These are phyloP conservation scores for Drosophila sulfurigaster DNA, from an alignment of 1,140 invertebrate species.

Conservation along the genomic window DNA sequence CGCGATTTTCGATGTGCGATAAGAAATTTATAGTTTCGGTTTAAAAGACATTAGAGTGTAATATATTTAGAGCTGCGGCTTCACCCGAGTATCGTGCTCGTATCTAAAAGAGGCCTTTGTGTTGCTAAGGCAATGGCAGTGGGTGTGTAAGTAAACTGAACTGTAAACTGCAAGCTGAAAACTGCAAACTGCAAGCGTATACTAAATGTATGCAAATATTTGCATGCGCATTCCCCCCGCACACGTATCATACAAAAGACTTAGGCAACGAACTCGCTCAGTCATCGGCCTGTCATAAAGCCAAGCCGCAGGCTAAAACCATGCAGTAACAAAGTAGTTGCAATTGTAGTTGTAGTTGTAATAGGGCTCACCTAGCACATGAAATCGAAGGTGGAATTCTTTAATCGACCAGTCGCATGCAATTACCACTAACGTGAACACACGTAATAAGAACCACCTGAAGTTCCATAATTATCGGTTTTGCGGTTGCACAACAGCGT, in stretches of 20 bases:
- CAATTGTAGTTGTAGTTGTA: not conserved
- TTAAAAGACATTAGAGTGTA: constrained; percentile 82
- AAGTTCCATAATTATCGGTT: constrained; percentile 11
- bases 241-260: constrained; percentile 61
- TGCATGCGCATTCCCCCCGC: constrained; percentile 48
- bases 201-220: constrained; percentile 74
- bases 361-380: constrained; percentile 7
- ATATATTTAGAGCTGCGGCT: constrained; percentile 67
- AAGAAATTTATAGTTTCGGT: constrained; percentile 82
- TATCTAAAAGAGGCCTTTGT: constrained; percentile 42
- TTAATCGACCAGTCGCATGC: constrained; percentile 54
- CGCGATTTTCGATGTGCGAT: constrained; percentile 80
- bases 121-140: constrained; percentile 61
- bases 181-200: not conserved
- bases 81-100: constrained; percentile 1
- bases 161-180: not conserved
- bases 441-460: constrained; percentile 34
- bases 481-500: not conserved
- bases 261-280: constrained; percentile 78
- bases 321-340: not conserved
- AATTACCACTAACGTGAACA: constrained; percentile 46
- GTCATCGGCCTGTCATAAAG: constrained; percentile 64
- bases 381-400: constrained; percentile 51
- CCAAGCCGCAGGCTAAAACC: constrained; percentile 21
- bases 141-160: constrained; percentile 59